Evolutionary conservation across 2,113 vertebrate species (phyloP).

Genomic region (Crotalus tigris): DNA sequence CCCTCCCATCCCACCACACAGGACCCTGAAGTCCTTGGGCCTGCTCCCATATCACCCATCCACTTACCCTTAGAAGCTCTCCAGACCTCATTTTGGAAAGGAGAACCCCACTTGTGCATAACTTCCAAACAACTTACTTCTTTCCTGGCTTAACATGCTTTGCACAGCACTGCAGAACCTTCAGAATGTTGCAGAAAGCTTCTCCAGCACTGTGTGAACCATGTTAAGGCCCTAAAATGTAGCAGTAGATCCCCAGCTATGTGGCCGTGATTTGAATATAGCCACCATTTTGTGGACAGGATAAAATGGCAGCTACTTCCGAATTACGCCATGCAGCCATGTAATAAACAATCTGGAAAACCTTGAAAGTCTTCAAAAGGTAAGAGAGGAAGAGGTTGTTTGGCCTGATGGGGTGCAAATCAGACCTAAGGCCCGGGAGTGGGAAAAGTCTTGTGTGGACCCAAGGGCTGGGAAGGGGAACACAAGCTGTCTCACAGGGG

Average conservation of each 20-base stretch:
- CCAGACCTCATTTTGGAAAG: background rate
- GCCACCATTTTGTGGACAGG: background rate
- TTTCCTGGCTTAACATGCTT: background rate
- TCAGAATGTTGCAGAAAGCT: background rate
- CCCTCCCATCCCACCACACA: background rate
- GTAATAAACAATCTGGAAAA: background rate
- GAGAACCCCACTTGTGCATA: too few relatives aligned
- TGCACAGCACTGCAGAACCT: background rate
- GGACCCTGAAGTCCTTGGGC: too few relatives aligned
- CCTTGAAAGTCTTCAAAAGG: background rate
- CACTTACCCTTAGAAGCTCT: background rate
- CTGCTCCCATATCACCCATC: background rate
- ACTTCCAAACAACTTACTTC: background rate
- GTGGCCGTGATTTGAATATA: too few relatives aligned
- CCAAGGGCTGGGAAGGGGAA: background rate
- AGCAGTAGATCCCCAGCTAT: background rate
- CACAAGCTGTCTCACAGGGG: background rate
- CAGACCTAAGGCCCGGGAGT: background rate
- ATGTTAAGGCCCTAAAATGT: background rate
- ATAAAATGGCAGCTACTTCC: background rate
- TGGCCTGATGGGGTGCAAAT: background rate
- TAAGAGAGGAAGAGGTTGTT: background rate
- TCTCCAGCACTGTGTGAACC: background rate
- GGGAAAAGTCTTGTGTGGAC: background rate
- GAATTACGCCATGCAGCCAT: background rate